Evolutionary conservation across 2,888 invertebrate species (phyloP).

Genomic region (Argynnis bischoffii): DNA sequence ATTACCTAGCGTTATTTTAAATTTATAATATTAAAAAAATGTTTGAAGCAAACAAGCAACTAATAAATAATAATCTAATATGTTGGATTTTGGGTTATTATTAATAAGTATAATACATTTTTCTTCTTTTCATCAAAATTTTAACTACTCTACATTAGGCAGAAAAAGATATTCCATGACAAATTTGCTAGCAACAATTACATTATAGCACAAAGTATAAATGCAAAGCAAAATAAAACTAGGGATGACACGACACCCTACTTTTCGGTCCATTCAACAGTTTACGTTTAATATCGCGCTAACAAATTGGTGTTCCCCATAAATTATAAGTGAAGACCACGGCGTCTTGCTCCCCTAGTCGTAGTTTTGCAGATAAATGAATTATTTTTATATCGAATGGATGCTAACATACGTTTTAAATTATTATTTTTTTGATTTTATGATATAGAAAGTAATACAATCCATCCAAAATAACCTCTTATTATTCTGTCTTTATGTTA

Average conservation of each 20-base stretch:
- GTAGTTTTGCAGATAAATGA: slow-evolving; percentile 40
- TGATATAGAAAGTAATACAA: no score
- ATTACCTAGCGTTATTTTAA: no score
- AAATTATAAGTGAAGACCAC: slow-evolving; percentile 71
- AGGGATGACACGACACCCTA: slow-evolving; percentile 62
- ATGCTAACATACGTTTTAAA: slow-evolving; percentile 10
- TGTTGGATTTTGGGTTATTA: no score
- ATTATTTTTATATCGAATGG: slow-evolving; percentile 31
- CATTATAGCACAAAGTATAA: slow-evolving; percentile 20
- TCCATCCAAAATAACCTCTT: no score
- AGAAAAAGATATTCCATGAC: background rate
- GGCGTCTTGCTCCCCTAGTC: slow-evolving; percentile 50
- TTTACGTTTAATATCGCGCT: slow-evolving; percentile 75
- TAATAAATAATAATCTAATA: no score
- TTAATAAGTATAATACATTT: no score
- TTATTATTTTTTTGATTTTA: slow-evolving; percentile 1
- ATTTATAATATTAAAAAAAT: no score
- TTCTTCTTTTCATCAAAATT: background rate
- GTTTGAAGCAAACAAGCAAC: no score
- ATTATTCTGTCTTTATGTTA: no score
- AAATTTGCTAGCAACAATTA: slow-evolving; percentile 7
- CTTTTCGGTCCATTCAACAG: slow-evolving; percentile 77
- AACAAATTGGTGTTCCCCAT: slow-evolving; percentile 76
- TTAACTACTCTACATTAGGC: background rate
- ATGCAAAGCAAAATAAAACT: slow-evolving; percentile 44